phyloP scores from a whole-genome alignment of 1,140 invertebrate genomes.

The Saccostrea cuccullata region DNA sequence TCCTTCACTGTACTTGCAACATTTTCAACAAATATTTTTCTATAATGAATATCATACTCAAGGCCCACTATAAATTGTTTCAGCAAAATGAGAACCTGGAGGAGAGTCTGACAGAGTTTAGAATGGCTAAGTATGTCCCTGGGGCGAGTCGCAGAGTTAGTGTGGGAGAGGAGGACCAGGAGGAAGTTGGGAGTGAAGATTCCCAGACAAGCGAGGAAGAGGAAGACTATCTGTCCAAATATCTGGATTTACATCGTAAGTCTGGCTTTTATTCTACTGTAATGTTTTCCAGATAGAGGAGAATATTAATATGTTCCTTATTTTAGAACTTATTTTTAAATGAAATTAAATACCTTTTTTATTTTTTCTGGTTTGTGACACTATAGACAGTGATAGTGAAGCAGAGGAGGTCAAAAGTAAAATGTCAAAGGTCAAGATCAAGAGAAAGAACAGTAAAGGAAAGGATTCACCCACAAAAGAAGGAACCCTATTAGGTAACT shows the following conservation, averaged over 20 bases:
- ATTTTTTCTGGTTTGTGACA: background rate
- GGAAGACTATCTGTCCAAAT: conserved; percentile 9
- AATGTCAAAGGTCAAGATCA: background rate
- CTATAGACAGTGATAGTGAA: background rate
- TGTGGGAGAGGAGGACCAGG: background rate
- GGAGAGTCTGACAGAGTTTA: conserved; percentile 63
- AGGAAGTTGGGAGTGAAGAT: background rate
- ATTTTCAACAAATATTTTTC: too few species aligned
- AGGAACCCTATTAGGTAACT: background rate
- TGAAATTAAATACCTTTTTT: too few species aligned
- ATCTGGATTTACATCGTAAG: background rate
- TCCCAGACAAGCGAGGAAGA: conserved; percentile 28
- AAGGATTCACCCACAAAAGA: background rate
- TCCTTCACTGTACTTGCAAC: too few species aligned
- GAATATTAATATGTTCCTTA: too few species aligned
- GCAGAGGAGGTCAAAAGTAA: background rate
- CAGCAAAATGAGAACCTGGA: conserved; percentile 73
- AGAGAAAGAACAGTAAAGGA: background rate
- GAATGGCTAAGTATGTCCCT: conserved; percentile 68
- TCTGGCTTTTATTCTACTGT: background rate
- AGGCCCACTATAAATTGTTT: background rate
- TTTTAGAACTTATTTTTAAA: too few species aligned
- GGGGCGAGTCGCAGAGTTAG: conserved; percentile 5
- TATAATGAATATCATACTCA: too few species aligned
- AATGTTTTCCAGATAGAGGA: too few species aligned